Conservation (phyloP, 2,888 invertebrate genomes). For the Polia nebulosa region DNA sequence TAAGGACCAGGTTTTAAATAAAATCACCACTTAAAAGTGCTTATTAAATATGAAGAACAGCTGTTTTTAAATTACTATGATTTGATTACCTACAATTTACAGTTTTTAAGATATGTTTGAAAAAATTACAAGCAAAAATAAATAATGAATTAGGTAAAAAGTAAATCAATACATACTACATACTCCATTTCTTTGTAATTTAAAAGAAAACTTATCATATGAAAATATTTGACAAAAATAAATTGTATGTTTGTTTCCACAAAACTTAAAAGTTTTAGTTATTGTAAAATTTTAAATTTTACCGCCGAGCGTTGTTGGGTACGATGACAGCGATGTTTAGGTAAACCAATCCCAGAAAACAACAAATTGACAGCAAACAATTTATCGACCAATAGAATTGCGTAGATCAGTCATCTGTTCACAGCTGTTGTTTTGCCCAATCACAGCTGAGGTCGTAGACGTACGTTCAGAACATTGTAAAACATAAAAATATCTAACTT, state of each 20-base stretch:
- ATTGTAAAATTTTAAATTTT: slow-evolving; percentile 49
- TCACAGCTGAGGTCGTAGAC: slow-evolving; percentile 36
- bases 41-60: not conserved
- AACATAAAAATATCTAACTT: not conserved
- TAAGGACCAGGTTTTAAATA: slow-evolving; percentile 1
- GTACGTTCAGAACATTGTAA: slow-evolving; percentile 56
- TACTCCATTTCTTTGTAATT: too few species aligned
- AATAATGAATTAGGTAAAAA: too few species aligned
- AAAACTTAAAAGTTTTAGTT: not conserved
- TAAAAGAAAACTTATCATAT: not conserved
- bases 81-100: not conserved
- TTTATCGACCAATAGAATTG: slow-evolving; percentile 65
- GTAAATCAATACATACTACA: not conserved
- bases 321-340: too few species aligned
- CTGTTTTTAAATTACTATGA: not conserved
- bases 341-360: slow-evolving; percentile 34
- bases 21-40: not conserved
- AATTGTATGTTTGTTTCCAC: not conserved
- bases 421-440: slow-evolving; percentile 71
- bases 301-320: slow-evolving; percentile 56
- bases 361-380: slow-evolving; percentile 19
- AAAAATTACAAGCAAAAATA: not conserved
- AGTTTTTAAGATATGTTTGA: too few species aligned
- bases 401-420: slow-evolving; percentile 71
- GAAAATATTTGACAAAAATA: not conserved